A percentile compares a stretch with the other conserved stretches of the same genome.
Conservation (phyloP, 2,888 invertebrate genomes). For the Epinotia brunnichana region DNA sequence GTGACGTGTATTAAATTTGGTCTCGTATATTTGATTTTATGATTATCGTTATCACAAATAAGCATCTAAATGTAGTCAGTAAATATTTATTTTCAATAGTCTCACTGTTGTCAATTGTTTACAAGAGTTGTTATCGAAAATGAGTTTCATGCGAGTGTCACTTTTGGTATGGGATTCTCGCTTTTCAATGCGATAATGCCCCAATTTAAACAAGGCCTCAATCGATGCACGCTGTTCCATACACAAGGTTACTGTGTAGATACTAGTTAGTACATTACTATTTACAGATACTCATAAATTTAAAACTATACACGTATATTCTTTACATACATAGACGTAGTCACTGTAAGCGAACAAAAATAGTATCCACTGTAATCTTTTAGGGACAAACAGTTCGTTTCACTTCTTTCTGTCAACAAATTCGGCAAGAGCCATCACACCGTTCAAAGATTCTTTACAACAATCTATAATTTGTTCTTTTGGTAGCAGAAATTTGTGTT, state of each 20-base stretch:
- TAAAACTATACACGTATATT: constrained; percentile 18
- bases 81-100: neutral
- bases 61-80: neutral
- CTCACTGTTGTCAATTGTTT: no score
- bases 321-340: neutral
- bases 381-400: constrained; percentile 58
- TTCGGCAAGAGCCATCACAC: constrained; percentile 63
- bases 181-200: no score
- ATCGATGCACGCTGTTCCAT: no score
- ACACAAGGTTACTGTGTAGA: no score
- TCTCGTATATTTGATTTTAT: neutral
- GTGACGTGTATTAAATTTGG: constrained; percentile 7
- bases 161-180: no score
- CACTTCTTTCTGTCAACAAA: constrained; percentile 68
- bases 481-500: constrained; percentile 67
- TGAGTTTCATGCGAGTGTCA: no score
- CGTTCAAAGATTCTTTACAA: constrained; percentile 68
- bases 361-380: constrained; percentile 28
- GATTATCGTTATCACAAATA: neutral
- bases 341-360: constrained; percentile 5
- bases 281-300: neutral
- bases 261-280: neutral
- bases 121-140: no score
- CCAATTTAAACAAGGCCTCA: no score
- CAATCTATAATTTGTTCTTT: constrained; percentile 69